phyloP scores from a whole-genome alignment of 2,888 invertebrate genomes.

The Heliconius aoede region DNA sequence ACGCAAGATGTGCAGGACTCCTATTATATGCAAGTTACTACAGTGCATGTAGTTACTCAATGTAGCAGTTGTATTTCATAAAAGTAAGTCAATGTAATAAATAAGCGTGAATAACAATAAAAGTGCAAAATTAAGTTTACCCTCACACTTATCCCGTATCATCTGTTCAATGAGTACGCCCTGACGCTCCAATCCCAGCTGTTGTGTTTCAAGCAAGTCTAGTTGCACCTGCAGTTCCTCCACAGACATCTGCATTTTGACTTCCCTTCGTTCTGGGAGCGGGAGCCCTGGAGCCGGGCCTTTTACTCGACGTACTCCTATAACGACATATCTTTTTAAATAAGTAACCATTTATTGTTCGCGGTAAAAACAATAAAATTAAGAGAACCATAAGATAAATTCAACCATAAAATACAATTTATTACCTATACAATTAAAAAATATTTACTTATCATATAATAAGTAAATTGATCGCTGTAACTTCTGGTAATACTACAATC shows the following conservation, averaged over 20 bases:
- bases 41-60: too few relatives aligned
- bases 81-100: not conserved
- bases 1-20: too few relatives aligned
- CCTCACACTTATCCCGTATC: constrained; percentile 92
- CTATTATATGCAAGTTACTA: too few relatives aligned
- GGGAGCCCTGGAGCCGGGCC: constrained; percentile 93
- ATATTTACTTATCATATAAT: too few relatives aligned
- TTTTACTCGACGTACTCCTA: constrained; percentile 89
- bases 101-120: constrained; percentile 42
- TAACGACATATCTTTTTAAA: too few relatives aligned
- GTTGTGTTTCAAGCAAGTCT: constrained; percentile 91
- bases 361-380: not conserved
- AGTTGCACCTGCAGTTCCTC: constrained; percentile 88
- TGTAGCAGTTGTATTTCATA: not conserved
- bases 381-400: too few relatives aligned
- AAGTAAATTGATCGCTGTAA: too few relatives aligned
- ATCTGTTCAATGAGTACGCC: constrained; percentile 95
- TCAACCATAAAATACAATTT: too few relatives aligned
- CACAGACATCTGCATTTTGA: constrained; percentile 83
- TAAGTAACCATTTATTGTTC: too few relatives aligned
- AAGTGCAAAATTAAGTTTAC: constrained; percentile 67
- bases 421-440: too few relatives aligned
- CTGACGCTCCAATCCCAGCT: constrained; percentile 94
- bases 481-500: too few relatives aligned
- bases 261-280: constrained; percentile 85